A percentile compares a stretch with the other conserved stretches of the same genome.
Conservation (phyloP, 1,140 invertebrate genomes). For the Trachymyrmex septentrionalis region DNA sequence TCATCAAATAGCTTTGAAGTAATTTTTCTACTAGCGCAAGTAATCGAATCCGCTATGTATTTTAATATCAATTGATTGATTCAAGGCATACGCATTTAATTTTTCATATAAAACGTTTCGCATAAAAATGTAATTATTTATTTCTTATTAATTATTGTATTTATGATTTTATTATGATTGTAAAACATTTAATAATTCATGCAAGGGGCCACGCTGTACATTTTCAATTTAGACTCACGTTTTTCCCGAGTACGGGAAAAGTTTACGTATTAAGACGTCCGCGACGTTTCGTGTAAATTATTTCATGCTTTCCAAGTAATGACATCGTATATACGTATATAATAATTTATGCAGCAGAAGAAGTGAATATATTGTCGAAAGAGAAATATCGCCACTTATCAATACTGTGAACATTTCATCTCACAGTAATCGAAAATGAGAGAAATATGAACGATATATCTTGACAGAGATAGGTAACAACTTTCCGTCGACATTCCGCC, state of each 20-base stretch:
- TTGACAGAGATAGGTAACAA: neutral
- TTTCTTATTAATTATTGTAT: neutral
- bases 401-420: neutral
- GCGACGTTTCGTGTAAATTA: neutral
- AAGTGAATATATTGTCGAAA: neutral
- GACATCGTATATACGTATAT: neutral
- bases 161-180: neutral
- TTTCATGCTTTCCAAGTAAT: neutral
- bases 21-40: neutral
- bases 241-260: neutral
- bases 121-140: neutral
- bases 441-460: slow-evolving; percentile 23
- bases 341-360: neutral
- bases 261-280: neutral
- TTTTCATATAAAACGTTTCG: neutral
- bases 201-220: neutral
- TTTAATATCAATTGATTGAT: neutral
- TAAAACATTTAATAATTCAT: neutral
- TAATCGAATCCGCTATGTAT: neutral
- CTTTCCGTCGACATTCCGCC: slow-evolving; percentile 17
- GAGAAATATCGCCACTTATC: neutral
- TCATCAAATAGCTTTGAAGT: too few species aligned
- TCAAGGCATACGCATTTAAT: neutral
- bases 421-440: neutral
- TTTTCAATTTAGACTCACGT: neutral